Evolutionary conservation across 2,888 invertebrate genomes (phyloP), one percentile per base, ranked within the genome.

Genomic region (Elysia crispata): DNA sequence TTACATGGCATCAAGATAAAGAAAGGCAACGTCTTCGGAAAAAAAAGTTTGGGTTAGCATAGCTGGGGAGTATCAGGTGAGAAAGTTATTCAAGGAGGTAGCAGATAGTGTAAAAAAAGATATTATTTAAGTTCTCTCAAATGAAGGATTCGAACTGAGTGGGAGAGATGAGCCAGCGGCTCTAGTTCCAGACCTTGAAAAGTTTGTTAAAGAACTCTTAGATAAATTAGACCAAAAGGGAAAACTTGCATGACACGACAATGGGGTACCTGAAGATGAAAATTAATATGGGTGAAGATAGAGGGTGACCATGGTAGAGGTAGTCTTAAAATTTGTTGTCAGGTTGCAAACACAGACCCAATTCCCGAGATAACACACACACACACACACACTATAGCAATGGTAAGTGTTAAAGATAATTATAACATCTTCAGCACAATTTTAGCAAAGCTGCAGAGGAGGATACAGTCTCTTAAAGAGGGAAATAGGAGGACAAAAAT

Each of bases 281-380:
- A n/a, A n/a, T n/a, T n/a, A 62, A 60, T 75, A 18, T 75, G 75
- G 75, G 60, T 75, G 30, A 75, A 75, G 23, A 60, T 75, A 31
- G 75, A 62, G 31, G 62, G 60, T 0, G 60, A 75, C 57, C 64
- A 64, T 76, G 76, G 76, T 1, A 64, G 60, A 28, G 76, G 57
- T 6, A 64, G 31, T 25, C 64, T 76, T 15, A 76, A 76, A 31
- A 30, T 76, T 25, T 54, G 31, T 62, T 18, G 31, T 41, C 76
- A 76, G 25, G n/a, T 76, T 20, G 41, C 28, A 20, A 76, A 76
- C 33, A 18, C 28, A 20, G 64, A 33, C 64, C 64, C 33, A 76
- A 20, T 31, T n/a, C n/a, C 8, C 31, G 41, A 41, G n/a, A n/a
- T n/a, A n/a, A n/a, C n/a, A n/a, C n/a, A n/a, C n/a, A n/a, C n/a